Conservation (phyloP, 2,797 vertebrate species). For the Lacerta agilis region DNA sequence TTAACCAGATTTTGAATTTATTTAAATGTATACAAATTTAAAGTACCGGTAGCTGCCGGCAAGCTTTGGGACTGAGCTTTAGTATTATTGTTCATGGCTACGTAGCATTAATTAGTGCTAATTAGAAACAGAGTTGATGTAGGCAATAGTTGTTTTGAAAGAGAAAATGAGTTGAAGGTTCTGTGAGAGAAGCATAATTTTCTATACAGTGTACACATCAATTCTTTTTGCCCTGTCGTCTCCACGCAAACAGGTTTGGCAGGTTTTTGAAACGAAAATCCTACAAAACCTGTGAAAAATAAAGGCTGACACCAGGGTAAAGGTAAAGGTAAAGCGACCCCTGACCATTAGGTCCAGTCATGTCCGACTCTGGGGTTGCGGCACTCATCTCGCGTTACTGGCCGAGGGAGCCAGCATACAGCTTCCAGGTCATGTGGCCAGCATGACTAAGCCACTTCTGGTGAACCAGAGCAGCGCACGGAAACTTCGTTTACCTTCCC, state of each 20-base stretch:
- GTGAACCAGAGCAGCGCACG: too few species aligned
- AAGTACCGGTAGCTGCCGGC: conserved; percentile 34
- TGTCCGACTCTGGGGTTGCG: too few species aligned
- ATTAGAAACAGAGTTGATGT: conserved; percentile 4
- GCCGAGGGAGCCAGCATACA: too few species aligned
- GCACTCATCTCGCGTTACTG: too few species aligned
- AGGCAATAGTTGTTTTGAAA: neutral
- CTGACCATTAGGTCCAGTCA: too few species aligned
- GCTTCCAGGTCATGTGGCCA: too few species aligned
- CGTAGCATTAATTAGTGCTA: conserved; percentile 30
- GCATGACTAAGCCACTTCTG: too few species aligned
- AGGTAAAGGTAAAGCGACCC: neutral
- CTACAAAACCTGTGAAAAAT: neutral
- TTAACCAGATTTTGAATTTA: conserved; percentile 16
- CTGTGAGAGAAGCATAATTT: neutral
- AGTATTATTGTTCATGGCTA: conserved; percentile 30
- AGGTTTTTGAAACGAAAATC: neutral
- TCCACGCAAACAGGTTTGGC: too few species aligned
- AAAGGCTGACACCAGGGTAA: neutral
- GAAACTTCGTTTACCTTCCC: too few species aligned
- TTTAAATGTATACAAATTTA: conserved; percentile 35
- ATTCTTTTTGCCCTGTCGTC: neutral
- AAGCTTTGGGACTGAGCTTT: conserved; percentile 26
- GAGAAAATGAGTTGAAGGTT: neutral
- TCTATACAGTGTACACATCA: too few species aligned